phyloP scores from a whole-genome alignment of 2,113 vertebrate species.

The Calyptomena viridis region DNA sequence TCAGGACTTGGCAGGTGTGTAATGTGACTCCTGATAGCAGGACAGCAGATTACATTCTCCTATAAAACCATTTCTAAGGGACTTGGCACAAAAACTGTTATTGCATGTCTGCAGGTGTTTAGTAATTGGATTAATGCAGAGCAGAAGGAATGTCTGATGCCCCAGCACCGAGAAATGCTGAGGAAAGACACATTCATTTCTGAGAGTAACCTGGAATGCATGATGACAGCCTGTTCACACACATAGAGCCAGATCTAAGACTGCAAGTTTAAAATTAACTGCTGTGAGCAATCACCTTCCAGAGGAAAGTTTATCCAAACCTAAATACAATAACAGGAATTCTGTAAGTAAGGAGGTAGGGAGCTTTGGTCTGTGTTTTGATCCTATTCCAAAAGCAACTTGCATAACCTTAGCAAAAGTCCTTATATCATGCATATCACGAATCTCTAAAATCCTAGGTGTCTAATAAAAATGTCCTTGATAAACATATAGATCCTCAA shows the following conservation, averaged over 20 bases:
- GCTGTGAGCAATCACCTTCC: constrained; percentile 79
- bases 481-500: constrained; percentile 63
- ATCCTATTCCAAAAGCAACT: constrained; percentile 87
- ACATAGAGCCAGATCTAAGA: constrained; percentile 77
- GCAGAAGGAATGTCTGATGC: constrained; percentile 83
- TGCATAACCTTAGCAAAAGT: constrained; percentile 77
- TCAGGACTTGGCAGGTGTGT: constrained; percentile 83
- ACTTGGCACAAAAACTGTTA: constrained; percentile 85
- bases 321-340: constrained; percentile 85
- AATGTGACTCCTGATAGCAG: constrained; percentile 81
- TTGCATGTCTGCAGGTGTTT: constrained; percentile 93
- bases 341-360: constrained; percentile 75
- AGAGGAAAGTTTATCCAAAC: constrained; percentile 86
- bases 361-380: constrained; percentile 75
- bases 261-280: constrained; percentile 75
- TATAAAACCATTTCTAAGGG: constrained; percentile 79
- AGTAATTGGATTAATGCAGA: constrained; percentile 91
- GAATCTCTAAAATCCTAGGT: constrained; percentile 72
- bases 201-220: constrained; percentile 77
- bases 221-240: constrained; percentile 81
- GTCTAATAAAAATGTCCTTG: constrained; percentile 74
- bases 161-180: constrained; percentile 63
- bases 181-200: constrained; percentile 82
- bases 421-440: constrained; percentile 66
- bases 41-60: constrained; percentile 80